phyloP scores from a whole-genome alignment of 2,888 invertebrate genomes.

The Terebella lapidaria region DNA sequence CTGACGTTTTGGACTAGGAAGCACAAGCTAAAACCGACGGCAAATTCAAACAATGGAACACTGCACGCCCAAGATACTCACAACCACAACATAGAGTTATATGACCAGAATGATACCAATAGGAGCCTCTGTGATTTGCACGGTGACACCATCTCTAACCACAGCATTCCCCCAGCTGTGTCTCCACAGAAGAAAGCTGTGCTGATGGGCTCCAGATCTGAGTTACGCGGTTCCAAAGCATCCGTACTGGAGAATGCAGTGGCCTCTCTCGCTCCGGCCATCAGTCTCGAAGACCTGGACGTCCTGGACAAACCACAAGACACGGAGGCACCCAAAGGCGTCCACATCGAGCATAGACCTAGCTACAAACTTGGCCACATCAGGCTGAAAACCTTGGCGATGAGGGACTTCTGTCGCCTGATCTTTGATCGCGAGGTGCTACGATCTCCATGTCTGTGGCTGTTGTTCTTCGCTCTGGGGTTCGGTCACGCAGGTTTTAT shows the following conservation, averaged over 20 bases:
- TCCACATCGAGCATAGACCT: too few relatives aligned
- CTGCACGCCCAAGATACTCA: not conserved
- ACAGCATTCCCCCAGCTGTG: too few relatives aligned
- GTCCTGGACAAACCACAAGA: not conserved
- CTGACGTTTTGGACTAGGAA: not conserved
- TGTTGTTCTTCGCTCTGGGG: not conserved
- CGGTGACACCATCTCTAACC: too few relatives aligned
- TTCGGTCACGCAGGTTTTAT: slow-evolving; percentile 13
- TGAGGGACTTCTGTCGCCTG: slow-evolving; percentile 1
- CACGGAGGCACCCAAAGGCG: too few relatives aligned
- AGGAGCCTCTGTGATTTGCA: too few relatives aligned
- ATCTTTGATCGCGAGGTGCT: slow-evolving; percentile 5
- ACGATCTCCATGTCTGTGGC: not conserved
- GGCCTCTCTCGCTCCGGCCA: not conserved
- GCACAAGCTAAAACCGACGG: too few relatives aligned
- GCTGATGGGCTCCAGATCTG: not conserved
- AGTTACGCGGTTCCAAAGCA: not conserved
- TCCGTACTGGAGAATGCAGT: not conserved
- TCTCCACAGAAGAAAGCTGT: not conserved
- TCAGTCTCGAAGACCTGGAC: not conserved
- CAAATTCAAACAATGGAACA: too few relatives aligned
- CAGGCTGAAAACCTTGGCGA: not conserved
- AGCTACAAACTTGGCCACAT: too few relatives aligned
- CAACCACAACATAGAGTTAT: not conserved
- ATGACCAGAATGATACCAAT: not conserved